These are phyloP conservation scores for Cactoblastis cactorum DNA, from an alignment of 2,888 invertebrate species.

Conservation along the genomic window DNA sequence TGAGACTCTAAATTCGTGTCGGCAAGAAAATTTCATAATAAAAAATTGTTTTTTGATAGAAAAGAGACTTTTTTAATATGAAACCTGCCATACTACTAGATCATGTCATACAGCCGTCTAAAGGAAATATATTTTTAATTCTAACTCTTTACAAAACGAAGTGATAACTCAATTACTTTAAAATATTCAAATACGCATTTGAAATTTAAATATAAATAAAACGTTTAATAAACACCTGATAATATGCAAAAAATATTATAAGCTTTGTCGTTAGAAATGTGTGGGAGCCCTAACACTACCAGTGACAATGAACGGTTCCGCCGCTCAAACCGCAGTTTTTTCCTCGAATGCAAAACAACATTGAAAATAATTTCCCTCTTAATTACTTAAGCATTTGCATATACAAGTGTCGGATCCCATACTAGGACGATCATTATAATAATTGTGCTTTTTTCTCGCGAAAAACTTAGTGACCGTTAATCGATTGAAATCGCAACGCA, in stretches of 20 bases:
- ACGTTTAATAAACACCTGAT: not conserved
- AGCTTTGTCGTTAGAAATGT: not conserved
- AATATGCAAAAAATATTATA: not conserved
- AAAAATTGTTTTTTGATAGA: too few relatives aligned
- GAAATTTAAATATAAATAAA: not conserved
- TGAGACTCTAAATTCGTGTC: too few relatives aligned
- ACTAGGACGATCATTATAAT: conserved; percentile 73
- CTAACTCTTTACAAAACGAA: too few relatives aligned
- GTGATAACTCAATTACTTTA: too few relatives aligned
- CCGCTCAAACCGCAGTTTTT: conserved; percentile 48
- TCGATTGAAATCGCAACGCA: conserved; percentile 67
- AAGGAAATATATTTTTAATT: too few relatives aligned
- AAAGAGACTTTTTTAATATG: too few relatives aligned
- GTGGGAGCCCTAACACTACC: conserved; percentile 11
- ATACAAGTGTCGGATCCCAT: conserved; percentile 66
- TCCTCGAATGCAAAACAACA: conserved; percentile 56
- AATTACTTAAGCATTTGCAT: conserved; percentile 74
- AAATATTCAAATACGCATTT: not conserved
- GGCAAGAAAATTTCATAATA: too few relatives aligned
- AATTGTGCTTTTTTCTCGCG: conserved; percentile 70
- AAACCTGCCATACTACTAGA: too few relatives aligned
- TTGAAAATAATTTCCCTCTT: conserved; percentile 67
- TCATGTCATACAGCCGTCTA: too few relatives aligned
- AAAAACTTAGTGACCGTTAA: conserved; percentile 70
- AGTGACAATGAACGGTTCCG: conserved; percentile 56